A percentile compares a stretch with the other conserved stretches of the same genome.
Conservation (phyloP, 2,797 vertebrate species). For the Aselliscus stoliczkanus region DNA sequence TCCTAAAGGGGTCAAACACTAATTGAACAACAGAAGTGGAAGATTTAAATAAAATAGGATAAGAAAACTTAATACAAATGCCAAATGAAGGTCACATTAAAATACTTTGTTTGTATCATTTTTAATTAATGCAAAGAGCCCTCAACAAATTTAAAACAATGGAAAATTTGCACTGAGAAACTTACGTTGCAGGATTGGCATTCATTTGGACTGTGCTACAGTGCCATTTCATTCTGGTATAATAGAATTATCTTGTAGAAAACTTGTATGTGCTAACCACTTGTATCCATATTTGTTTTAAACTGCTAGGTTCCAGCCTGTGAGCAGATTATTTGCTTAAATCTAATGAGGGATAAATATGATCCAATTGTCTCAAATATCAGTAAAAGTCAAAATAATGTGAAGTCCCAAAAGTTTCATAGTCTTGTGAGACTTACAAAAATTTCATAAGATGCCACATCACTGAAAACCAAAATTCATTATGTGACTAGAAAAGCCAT, state of each 20-base stretch:
- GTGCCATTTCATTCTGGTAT: constrained; percentile 55
- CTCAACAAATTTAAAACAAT: constrained; percentile 76
- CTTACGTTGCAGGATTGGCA: background rate
- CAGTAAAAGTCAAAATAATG: constrained; percentile 24
- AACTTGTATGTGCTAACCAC: constrained; percentile 4
- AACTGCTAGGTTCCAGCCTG: background rate
- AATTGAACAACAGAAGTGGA: constrained; percentile 99
- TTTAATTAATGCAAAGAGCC: constrained; percentile 88
- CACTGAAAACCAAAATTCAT: constrained; percentile 49
- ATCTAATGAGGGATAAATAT: background rate
- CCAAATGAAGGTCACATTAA: constrained; percentile 99
- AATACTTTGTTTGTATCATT: constrained; percentile 87
- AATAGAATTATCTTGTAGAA: constrained; percentile 28
- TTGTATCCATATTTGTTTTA: constrained; percentile 34
- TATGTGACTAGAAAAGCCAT: constrained; percentile 41
- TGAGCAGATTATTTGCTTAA: background rate
- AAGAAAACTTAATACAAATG: constrained; percentile 98
- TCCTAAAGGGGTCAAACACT: constrained; percentile 99
- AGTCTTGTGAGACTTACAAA: background rate
- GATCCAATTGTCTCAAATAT: background rate
- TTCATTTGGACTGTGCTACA: constrained; percentile 27
- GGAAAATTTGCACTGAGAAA: constrained; percentile 58
- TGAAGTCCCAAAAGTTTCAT: background rate
- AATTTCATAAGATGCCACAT: constrained; percentile 11
- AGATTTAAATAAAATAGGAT: constrained; percentile 90